Base-by-base conservation (phyloP, 1,140 invertebrate species). In the Halesus radiatus region DNA sequence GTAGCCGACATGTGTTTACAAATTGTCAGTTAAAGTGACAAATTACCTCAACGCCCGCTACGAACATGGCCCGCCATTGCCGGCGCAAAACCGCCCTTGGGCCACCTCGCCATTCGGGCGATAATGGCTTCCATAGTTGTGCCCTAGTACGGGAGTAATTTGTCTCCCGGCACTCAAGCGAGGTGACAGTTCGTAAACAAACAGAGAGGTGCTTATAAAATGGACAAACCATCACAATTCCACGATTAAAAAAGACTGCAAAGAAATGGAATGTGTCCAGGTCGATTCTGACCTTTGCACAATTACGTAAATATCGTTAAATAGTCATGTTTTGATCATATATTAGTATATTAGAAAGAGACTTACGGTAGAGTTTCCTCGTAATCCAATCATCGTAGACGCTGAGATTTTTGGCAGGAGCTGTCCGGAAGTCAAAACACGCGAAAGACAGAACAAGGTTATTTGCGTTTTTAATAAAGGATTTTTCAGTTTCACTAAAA, bases 141-240 rank as follows among this genome's bases (percentile, higher is more conserved):
- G 80, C 56, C 80, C 80, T 78, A 81, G 50, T 81, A 75, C 29
- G 70, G 50, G 32, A 37, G 80, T 76, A 74, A 78, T 81, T 23
- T 79, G 76, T 81, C 80, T 81, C 76, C 80, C 80, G 76, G 75
- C 76, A 22, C 20, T 74, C 70, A 78, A 81, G n/a, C 52, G 76
- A 73, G 50, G 26, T 81, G 80, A 81, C 80, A 81, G 80, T 78
- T 81, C 52, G 80, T 81, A 81, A 81, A 81, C 80, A 81, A 81
- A 81, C 78, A 79, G 56, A 79, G 37, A 53, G 18, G 37, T 45
- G 37, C 37, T 45, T 45, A 45, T 45, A 45, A 45, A 45, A 45
- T 45, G 37, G 10, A 45, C 37, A 45, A 45, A 45, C 13, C 10
- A 45, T 45, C 37, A 45, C 37, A 45, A 45, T 45, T 45, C 37